phyloP scores from a whole-genome alignment of 2,113 vertebrate species.

The Scartelaos histophorus region DNA sequence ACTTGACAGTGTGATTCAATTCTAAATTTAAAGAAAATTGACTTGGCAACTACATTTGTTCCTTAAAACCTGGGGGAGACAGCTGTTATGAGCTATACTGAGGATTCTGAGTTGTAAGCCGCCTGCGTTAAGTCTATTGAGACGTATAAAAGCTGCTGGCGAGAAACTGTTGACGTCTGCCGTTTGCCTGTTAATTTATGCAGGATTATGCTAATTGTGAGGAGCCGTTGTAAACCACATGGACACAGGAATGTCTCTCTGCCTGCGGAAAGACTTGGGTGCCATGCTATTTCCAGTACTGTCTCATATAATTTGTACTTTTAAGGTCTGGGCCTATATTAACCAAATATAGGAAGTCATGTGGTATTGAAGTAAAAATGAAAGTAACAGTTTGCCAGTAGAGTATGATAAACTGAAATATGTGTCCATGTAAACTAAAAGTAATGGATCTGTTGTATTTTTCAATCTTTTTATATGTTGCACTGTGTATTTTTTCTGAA shows the following conservation, averaged over 20 bases:
- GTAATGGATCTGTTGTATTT: no score
- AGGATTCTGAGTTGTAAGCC: conserved; percentile 38
- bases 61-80: conserved; percentile 38
- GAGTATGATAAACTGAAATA: no score
- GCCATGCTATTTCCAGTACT: conserved; percentile 29
- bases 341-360: not conserved
- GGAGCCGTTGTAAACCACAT: conserved; percentile 57
- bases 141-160: conserved; percentile 51
- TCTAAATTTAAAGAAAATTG: conserved; percentile 12
- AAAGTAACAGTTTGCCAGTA: no score
- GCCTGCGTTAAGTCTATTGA: conserved; percentile 52
- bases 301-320: conserved; percentile 29
- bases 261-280: conserved; percentile 47
- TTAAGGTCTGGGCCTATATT: not conserved
- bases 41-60: not conserved
- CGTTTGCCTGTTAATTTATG: conserved; percentile 70
- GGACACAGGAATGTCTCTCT: conserved; percentile 58
- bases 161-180: conserved; percentile 70
- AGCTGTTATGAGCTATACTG: conserved; percentile 59
- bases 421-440: no score
- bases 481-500: no score
- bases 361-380: not conserved
- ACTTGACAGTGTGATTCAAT: conserved; percentile 11
- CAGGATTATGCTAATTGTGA: conserved; percentile 75
- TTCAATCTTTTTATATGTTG: no score